Conservation (phyloP, 1,140 invertebrate genomes). For the Leptinotarsa undecemlineata region DNA sequence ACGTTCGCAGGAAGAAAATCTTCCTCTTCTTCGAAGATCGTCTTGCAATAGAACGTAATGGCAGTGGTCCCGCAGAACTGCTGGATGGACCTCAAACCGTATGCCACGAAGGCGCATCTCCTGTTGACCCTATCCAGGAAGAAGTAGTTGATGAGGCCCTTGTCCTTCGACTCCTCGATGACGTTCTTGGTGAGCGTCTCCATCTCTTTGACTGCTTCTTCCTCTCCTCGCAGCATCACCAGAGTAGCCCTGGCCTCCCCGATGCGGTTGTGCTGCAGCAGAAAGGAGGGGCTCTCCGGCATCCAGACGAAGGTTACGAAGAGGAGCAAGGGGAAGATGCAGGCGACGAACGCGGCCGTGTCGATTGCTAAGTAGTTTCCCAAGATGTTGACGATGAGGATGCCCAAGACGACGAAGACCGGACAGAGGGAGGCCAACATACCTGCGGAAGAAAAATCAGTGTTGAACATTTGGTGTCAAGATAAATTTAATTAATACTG, state of each 20-base stretch:
- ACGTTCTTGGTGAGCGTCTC: constrained; percentile 8
- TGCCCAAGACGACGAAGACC: constrained; percentile 60
- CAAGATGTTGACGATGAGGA: constrained; percentile 68
- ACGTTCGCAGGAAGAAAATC: constrained; percentile 47
- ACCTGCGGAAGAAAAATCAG: constrained; percentile 53
- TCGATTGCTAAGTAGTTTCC: constrained; percentile 65
- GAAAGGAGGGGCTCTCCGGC: constrained; percentile 58
- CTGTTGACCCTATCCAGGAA: constrained; percentile 61
- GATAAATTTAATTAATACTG: too few species aligned
- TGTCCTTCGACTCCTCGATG: constrained; percentile 45
- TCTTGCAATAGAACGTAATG: constrained; percentile 73
- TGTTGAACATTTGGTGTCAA: background rate
- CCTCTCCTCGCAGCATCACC: constrained; percentile 55
- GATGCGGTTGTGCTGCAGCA: constrained; percentile 35
- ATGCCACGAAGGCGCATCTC: constrained; percentile 65
- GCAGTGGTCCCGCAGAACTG: constrained; percentile 76
- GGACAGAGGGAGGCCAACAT: constrained; percentile 42
- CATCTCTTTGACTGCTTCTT: constrained; percentile 75
- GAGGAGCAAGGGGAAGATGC: constrained; percentile 63
- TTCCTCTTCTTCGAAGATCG: constrained; percentile 68
- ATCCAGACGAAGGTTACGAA: constrained; percentile 59
- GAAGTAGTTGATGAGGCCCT: constrained; percentile 60
- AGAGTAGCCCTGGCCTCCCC: constrained; percentile 38
- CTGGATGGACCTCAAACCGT: constrained; percentile 71
- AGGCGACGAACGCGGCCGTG: constrained; percentile 61